These are phyloP conservation scores for Antheraea mylitta DNA, from an alignment of 1,140 invertebrate species.

Conservation along the genomic window DNA sequence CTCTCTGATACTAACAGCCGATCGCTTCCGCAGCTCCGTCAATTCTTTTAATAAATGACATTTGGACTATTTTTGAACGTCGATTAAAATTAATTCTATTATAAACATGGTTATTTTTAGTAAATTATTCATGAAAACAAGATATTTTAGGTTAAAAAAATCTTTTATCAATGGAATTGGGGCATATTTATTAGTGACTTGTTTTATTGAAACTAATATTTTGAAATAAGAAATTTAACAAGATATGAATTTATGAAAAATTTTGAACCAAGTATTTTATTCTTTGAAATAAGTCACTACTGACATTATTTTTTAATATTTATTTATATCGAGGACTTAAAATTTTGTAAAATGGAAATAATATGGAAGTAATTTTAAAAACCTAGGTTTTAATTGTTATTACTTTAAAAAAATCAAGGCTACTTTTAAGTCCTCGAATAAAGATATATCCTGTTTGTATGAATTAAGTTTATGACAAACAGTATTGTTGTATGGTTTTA, in stretches of 20 bases:
- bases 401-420: too few species aligned
- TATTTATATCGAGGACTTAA: slow-evolving; percentile 16
- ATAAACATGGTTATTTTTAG: too few species aligned
- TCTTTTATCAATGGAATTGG: slow-evolving; percentile 11
- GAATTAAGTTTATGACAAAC: slow-evolving; percentile 6
- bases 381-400: not conserved
- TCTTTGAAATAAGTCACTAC: too few species aligned
- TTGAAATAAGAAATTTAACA: too few species aligned
- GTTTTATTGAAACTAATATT: slow-evolving; percentile 9
- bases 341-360: not conserved
- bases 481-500: not conserved
- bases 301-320: too few species aligned
- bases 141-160: not conserved
- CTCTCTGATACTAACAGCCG: slow-evolving; percentile 7
- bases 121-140: too few species aligned
- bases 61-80: not conserved
- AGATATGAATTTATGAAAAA: too few species aligned
- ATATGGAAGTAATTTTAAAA: too few species aligned
- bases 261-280: too few species aligned
- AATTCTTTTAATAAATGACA: not conserved
- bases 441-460: slow-evolving; percentile 9
- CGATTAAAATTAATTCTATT: too few species aligned
- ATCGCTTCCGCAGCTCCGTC: not conserved
- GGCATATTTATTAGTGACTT: slow-evolving; percentile 15
- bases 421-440: too few species aligned